Evolutionary conservation across 2,113 vertebrate genomes (phyloP), one percentile per base, ranked within the genome.

Genomic region (Tringa solitaria): DNA sequence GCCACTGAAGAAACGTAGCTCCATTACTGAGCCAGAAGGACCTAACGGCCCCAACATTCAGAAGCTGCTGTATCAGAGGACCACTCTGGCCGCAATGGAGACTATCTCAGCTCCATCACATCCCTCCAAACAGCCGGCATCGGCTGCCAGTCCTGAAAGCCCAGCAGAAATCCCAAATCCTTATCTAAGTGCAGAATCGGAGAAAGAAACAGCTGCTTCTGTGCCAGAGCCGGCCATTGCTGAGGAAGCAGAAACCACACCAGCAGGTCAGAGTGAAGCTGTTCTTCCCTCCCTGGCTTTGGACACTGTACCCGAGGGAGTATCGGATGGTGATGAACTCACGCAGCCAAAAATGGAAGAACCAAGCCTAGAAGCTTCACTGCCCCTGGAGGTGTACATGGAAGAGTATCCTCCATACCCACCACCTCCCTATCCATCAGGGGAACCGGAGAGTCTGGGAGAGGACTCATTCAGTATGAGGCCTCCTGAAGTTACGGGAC

Each of bases 361-460:
- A 17, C 89, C 91, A 76, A 97, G n/a, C 51, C 89, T 83, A 3
- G 97, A 98, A 86, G 63, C 97, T 15, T 94, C 98, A 3, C 97
- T 98, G 60, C 98, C 98, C 4, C 95, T 98, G 8, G 99, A 99
- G 8, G 96, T 98, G 32, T 99, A 99, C 93, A 91, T 98, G 89
- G 99, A 99, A 89, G 99, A 99, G 65, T 99, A 99, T 61, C 99
- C 99, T 16, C 99, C 99, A 0, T 99, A 99, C 92, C 99, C 99
- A n/a, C 99, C 99, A 3, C 99, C 99, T 1, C 99, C 99, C 9
- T 99, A 99, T 89, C 99, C 99, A 4, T 98, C 98, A 12, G 98
- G 98, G 33, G 99, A 99, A 30, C 98, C 99, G 10, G 99, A 99
- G 43, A 98, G 95, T 80, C 64, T 98, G 3, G 98, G 98, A 64